Evolutionary conservation across 2,797 vertebrate genomes (phyloP).

Genomic region (Gadopsis bispinosus): DNA sequence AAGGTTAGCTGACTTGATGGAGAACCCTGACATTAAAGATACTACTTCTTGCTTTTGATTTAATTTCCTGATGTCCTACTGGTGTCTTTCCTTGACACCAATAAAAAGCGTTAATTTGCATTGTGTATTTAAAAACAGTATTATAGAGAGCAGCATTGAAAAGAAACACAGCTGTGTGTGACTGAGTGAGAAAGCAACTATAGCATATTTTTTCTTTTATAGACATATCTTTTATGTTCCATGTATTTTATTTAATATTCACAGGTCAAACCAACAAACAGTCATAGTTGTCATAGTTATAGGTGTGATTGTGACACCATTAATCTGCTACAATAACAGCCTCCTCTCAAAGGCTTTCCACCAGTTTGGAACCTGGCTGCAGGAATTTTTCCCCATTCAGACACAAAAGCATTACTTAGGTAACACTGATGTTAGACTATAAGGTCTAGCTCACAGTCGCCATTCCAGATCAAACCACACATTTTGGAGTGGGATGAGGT

Average conservation of each 20-base stretch:
- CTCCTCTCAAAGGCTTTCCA: not conserved
- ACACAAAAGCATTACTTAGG: not conserved
- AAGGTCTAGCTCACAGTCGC: not conserved
- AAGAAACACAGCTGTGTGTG: not conserved
- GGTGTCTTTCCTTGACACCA: not conserved
- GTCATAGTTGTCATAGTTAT: not conserved
- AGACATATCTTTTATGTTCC: no score
- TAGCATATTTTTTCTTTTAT: not conserved
- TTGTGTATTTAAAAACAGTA: not conserved
- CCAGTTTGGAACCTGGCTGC: not conserved
- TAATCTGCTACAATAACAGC: not conserved
- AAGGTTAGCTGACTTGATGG: constrained; percentile 55
- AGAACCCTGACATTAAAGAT: not conserved
- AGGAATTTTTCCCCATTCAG: not conserved
- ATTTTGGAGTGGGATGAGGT: not conserved
- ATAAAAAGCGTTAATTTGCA: not conserved
- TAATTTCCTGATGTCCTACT: not conserved
- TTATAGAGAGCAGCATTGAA: no score
- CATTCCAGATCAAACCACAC: no score
- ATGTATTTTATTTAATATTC: not conserved
- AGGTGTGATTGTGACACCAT: not conserved
- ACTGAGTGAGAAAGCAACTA: not conserved
- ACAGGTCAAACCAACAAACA: not conserved
- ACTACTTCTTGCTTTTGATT: not conserved
- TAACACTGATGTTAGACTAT: not conserved